Percentiles rank a stretch among this genome's conserved stretches.
Evolutionary conservation across 2,113 vertebrate genomes (phyloP).

Genomic region (Crypturellus undulatus): DNA sequence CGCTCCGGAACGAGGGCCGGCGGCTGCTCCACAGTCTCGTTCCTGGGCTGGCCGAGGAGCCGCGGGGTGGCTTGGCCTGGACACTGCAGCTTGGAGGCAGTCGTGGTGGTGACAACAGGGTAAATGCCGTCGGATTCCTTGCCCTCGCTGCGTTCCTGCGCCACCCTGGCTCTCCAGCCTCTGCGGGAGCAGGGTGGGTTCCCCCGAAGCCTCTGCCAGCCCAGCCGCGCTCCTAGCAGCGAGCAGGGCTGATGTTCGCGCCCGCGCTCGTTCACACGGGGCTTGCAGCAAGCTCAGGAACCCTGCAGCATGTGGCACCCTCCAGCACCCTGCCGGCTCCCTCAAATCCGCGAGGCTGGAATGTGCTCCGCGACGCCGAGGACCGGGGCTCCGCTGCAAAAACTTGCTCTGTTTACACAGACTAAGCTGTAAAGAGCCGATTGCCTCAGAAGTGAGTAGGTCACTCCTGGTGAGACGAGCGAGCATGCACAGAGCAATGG

Average conservation of each 20-base stretch:
- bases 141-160: not conserved
- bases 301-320: fast-evolving
- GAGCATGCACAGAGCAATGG: not conserved
- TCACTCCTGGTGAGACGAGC: not conserved
- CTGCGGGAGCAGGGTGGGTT: not conserved
- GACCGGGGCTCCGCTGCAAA: fast-evolving
- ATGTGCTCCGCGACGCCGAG: not conserved
- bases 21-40: fast-evolving
- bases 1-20: too few species aligned
- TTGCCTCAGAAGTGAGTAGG: slow-evolving; percentile 25
- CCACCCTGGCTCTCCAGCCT: not conserved
- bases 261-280: fast-evolving
- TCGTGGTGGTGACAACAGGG: fast-evolving
- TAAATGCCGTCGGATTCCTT: not conserved
- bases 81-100: not conserved
- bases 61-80: not conserved
- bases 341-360: not conserved
- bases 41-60: not conserved
- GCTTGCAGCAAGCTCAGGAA: fast-evolving
- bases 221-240: fast-evolving
- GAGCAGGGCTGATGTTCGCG: fast-evolving
- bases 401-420: not conserved
- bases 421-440: not conserved
- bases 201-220: fast-evolving
- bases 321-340: not conserved